These are phyloP conservation scores for Aurelia sp. DNA, from an alignment of 30 jellyfish, hydroid and myxozoan species.

Conservation along the genomic window DNA sequence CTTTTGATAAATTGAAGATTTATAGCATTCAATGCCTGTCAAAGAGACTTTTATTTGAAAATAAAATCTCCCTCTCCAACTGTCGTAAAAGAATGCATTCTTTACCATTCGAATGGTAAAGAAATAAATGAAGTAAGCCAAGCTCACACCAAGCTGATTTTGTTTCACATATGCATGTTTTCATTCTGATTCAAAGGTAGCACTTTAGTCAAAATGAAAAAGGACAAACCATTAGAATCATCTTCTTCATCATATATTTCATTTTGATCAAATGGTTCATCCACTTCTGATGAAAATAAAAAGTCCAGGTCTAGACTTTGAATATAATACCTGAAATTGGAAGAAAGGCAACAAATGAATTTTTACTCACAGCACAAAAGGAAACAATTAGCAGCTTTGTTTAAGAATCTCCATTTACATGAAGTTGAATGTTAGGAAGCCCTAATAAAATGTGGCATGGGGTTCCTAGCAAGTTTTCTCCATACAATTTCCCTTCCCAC, in stretches of 20 bases:
- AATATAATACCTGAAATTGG: slow-evolving; percentile 22
- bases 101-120: too few species aligned
- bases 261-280: slow-evolving; percentile 16
- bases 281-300: not conserved
- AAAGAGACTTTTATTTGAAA: not conserved
- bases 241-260: slow-evolving; percentile 58
- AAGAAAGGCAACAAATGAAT: not conserved
- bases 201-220: not conserved
- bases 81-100: too few species aligned
- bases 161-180: not conserved
- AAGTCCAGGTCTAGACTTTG: slow-evolving; percentile 22
- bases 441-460: too few species aligned
- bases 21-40: not conserved
- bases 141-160: too few species aligned
- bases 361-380: too few species aligned
- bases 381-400: too few species aligned
- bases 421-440: too few species aligned
- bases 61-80: too few species aligned
- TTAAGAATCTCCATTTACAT: too few species aligned
- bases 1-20: not conserved
- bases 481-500: too few species aligned
- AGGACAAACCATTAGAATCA: slow-evolving; percentile 64
- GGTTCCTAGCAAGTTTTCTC: too few species aligned
- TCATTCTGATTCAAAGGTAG: not conserved
- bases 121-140: not conserved